Conservation (phyloP, 2,888 invertebrate species). For the Apamea anceps region DNA sequence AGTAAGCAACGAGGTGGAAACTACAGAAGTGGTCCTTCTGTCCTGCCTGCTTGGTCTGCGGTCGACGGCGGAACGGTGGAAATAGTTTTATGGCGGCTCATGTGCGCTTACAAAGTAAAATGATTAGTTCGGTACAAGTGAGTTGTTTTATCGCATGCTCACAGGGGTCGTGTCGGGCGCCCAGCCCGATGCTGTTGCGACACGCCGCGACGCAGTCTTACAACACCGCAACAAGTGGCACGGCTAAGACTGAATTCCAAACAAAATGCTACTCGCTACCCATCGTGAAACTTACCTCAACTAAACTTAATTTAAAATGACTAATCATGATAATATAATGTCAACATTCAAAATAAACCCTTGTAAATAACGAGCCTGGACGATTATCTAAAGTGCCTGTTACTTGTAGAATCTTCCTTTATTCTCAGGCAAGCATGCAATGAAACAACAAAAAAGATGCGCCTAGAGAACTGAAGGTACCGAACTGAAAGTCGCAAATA, state of each 20-base stretch:
- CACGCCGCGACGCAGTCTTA: neutral
- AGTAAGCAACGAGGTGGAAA: neutral
- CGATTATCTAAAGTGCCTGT: neutral
- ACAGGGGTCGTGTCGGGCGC: conserved; percentile 8
- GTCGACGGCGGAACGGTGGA: neutral
- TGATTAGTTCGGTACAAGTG: conserved; percentile 40
- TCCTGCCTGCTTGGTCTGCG: neutral
- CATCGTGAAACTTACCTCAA: no score
- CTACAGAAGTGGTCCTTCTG: conserved; percentile 22
- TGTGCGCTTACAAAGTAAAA: conserved; percentile 45
- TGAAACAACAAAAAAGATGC: conserved; percentile 18
- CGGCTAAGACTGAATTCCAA: neutral
- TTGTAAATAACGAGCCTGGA: neutral
- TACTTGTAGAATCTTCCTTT: neutral
- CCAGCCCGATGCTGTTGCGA: neutral
- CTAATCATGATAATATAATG: neutral
- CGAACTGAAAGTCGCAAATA: conserved; percentile 25
- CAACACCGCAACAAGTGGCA: neutral
- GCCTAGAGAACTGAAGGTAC: neutral
- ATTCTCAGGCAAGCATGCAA: conserved; percentile 13
- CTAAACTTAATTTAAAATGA: neutral
- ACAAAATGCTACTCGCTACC: neutral
- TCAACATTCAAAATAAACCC: neutral
- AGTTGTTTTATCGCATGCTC: conserved; percentile 43
- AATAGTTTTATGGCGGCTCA: conserved; percentile 15